These are phyloP conservation scores for Emmelina monodactyla DNA, from an alignment of 2,888 invertebrate genomes.

Conservation along the genomic window DNA sequence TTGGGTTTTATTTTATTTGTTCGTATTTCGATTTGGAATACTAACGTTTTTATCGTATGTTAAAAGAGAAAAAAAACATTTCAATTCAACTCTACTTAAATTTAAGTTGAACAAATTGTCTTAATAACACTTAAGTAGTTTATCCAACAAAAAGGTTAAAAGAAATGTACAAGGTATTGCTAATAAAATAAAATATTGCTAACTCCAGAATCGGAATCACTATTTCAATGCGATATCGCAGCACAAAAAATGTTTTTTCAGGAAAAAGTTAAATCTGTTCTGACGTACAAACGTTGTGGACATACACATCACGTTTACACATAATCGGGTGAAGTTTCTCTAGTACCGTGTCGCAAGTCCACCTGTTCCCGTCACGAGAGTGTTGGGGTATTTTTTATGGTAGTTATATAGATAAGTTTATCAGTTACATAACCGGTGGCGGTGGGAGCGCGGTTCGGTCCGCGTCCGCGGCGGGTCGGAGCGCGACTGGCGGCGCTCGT, in stretches of 20 bases:
- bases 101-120: too few relatives aligned
- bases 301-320: conserved; percentile 1
- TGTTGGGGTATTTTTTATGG: background rate
- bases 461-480: conserved; percentile 58
- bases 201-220: too few relatives aligned
- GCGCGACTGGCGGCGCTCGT: conserved; percentile 59
- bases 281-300: conserved; percentile 25
- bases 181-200: too few relatives aligned
- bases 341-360: background rate
- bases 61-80: too few relatives aligned
- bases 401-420: background rate
- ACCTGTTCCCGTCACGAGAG: background rate
- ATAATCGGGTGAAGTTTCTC: background rate
- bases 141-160: too few relatives aligned
- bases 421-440: conserved; percentile 54
- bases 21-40: too few relatives aligned
- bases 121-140: too few relatives aligned
- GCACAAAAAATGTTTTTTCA: background rate
- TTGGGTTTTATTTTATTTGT: conserved; percentile 38
- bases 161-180: too few relatives aligned
- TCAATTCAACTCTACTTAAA: too few relatives aligned
- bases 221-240: background rate
- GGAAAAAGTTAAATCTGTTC: conserved; percentile 48
- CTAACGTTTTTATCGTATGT: too few relatives aligned
- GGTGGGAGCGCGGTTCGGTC: conserved; percentile 43